phyloP scores from a whole-genome alignment of 2,113 vertebrate species.

The Istiophorus platypterus region DNA sequence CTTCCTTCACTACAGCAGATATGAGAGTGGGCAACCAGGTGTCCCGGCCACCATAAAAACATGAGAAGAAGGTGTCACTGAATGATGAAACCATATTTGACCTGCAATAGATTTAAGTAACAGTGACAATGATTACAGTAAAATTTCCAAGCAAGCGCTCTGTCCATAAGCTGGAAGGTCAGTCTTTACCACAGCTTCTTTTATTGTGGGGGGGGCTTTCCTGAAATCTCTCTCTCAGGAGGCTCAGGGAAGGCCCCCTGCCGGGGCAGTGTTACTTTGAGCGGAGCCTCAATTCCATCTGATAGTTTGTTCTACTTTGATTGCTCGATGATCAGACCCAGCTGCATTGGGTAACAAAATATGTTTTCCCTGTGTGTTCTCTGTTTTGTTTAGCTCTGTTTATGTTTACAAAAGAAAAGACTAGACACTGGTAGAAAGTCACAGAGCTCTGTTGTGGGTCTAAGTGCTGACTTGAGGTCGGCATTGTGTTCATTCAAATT shows the following conservation, averaged over 20 bases:
- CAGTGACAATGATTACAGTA: constrained; percentile 35
- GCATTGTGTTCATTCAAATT: constrained; percentile 44
- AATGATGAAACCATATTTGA: constrained; percentile 15
- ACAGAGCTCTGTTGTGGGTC: constrained; percentile 67
- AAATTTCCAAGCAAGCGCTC: constrained; percentile 23
- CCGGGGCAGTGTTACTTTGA: constrained; percentile 40
- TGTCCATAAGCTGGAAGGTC: constrained; percentile 21
- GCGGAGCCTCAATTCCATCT: constrained; percentile 39
- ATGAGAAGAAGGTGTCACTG: not conserved
- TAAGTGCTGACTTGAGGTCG: constrained; percentile 42
- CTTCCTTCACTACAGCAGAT: constrained; percentile 16
- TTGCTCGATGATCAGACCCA: constrained; percentile 63
- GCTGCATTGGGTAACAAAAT: constrained; percentile 64
- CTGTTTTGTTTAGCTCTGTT: constrained; percentile 70
- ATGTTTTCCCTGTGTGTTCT: constrained; percentile 68
- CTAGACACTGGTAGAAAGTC: constrained; percentile 63
- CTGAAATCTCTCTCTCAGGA: not conserved
- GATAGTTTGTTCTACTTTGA: constrained; percentile 63
- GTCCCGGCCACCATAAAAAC: not conserved
- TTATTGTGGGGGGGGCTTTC: constrained; percentile 16
- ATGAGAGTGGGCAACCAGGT: constrained; percentile 1
- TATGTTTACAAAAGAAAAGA: constrained; percentile 69
- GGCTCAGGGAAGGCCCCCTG: constrained; percentile 48
- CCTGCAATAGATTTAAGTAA: constrained; percentile 15
- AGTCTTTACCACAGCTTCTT: constrained; percentile 24